Evolutionary conservation across 2,113 vertebrate genomes (phyloP), one percentile per base, ranked within the genome.

Genomic region (Cottus gobio): DNA sequence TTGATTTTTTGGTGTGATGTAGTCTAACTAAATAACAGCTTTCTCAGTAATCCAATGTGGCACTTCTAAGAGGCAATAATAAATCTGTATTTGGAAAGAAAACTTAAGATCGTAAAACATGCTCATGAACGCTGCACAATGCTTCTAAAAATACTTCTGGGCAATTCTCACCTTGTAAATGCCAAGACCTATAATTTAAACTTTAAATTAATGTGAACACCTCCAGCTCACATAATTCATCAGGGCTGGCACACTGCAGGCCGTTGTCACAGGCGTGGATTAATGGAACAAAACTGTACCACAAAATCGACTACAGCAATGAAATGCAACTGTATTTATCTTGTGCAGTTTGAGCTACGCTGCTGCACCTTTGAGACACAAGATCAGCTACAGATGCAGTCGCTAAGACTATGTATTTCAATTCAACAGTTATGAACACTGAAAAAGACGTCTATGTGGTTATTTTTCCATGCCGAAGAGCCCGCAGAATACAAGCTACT

Each of bases 81-180:
- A 79, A 73, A 74, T 79, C 62, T 67, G 10, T 56, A 66, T 26
- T 81, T 75, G 39, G 13, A 71, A 50, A 75, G 78, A 77, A 83
- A 83, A 62, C 52, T 12, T 71, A 3, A 77, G 24, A 44, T 62
- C 52, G 62, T 84, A 77, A 80, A 83, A 69, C 57, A 77, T 69
- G 42, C 18, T 48, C 8, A 10, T 44, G 71, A 83, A 58, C 34
- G 63, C n/a, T 58, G n/a, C 58, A 71, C 62, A 83, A 68, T 68
- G 60, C 58, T 58, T 57, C 71, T 52, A 57, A 75, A 79, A 83
- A 82, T 79, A 83, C 73, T 77, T 75, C 22, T 81, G 54, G 57
- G 37, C 54, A 67, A 71, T 66, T 82, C 54, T 83, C 20, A 82
- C 75, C 61, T 84, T 71, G 24, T 83, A 87, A 84, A 89, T 86